These are phyloP conservation scores for Sepiola atlantica DNA, from an alignment of 2,888 invertebrate species.

Conservation along the genomic window DNA sequence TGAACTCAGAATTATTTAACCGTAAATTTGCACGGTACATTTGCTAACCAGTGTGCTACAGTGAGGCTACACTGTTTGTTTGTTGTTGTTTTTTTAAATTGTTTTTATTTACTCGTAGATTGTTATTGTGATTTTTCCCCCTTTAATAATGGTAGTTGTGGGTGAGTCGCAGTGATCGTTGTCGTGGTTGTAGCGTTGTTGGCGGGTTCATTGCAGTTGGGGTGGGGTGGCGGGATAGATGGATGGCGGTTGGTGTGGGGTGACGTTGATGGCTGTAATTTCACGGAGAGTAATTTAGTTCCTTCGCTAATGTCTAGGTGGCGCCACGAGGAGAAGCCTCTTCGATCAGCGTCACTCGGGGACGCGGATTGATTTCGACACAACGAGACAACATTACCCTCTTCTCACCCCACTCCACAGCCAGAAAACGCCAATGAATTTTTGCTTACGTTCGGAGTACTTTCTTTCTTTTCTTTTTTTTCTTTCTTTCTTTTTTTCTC, in stretches of 20 bases:
- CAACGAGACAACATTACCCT: background rate
- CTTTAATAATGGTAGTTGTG: background rate
- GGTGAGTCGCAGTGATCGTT: background rate
- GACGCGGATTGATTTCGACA: conserved; percentile 18
- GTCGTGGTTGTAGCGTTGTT: background rate
- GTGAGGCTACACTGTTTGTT: background rate
- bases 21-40: background rate
- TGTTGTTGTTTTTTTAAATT: background rate
- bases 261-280: background rate
- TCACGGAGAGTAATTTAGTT: conserved; percentile 32
- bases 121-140: background rate
- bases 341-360: conserved; percentile 20
- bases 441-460: background rate
- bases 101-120: background rate
- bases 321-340: background rate
- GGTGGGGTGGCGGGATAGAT: background rate
- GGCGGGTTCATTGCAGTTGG: background rate
- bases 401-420: too few relatives aligned
- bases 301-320: background rate
- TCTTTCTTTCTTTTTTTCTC: background rate
- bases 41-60: background rate
- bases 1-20: background rate
- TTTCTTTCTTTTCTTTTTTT: background rate
- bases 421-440: background rate
- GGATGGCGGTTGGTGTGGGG: background rate